Evolutionary conservation across 2,113 vertebrate genomes (phyloP).

Genomic region (Podilymbus podiceps): DNA sequence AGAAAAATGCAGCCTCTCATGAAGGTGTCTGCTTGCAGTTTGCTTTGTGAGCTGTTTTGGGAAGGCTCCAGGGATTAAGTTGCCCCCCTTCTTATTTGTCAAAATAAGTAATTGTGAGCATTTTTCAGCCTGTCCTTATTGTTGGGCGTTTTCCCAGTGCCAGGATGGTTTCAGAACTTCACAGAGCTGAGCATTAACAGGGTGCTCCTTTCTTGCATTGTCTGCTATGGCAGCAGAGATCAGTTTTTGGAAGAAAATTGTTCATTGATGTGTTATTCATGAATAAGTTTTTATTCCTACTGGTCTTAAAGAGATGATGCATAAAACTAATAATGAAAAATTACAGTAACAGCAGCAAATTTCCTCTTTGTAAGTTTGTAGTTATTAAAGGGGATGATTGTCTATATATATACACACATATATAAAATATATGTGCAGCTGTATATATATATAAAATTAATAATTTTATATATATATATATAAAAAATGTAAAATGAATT

Average conservation of each 20-base stretch:
- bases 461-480: background rate
- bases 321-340: background rate
- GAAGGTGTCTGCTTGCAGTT: background rate
- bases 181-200: accelerated
- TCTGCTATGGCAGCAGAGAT: background rate
- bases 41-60: background rate
- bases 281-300: background rate
- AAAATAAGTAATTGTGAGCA: background rate
- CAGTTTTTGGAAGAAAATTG: background rate
- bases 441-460: background rate
- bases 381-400: background rate
- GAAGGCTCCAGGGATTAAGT: background rate
- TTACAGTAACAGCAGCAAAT: background rate
- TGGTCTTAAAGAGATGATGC: background rate
- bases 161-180: background rate
- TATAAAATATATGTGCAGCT: background rate
- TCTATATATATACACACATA: background rate
- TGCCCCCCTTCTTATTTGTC: background rate
- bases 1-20: background rate
- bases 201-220: background rate
- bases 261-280: background rate
- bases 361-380: background rate
- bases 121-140: background rate
- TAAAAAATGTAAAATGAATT: background rate
- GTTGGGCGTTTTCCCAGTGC: background rate